Conservation (phyloP, 2,888 invertebrate species). For the Hypsopygia costalis region DNA sequence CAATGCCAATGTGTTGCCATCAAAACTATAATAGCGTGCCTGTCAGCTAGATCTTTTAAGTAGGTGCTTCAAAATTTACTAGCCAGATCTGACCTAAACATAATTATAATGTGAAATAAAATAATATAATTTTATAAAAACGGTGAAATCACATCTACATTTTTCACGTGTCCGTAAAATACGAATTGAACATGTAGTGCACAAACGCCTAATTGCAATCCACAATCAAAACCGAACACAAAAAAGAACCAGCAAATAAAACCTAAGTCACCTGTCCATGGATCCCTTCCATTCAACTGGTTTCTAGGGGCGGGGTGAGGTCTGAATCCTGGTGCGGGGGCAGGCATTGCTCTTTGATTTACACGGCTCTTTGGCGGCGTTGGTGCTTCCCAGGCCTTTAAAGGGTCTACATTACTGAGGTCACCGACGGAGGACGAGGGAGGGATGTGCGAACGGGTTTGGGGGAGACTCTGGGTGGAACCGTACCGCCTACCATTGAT, state of each 20-base stretch:
- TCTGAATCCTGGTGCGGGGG: conserved; percentile 46
- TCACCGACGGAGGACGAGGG: conserved; percentile 64
- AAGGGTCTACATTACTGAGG: conserved; percentile 55
- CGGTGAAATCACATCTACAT: too few species aligned
- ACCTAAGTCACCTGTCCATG: conserved; percentile 81
- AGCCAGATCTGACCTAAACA: too few species aligned
- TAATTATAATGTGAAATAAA: too few species aligned
- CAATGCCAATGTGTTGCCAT: too few species aligned
- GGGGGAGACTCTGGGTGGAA: conserved; percentile 71
- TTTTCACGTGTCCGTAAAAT: too few species aligned
- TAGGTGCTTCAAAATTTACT: too few species aligned
- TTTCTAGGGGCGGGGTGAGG: conserved; percentile 64
- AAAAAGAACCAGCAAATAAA: conserved; percentile 70
- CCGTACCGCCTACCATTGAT: conserved; percentile 83
- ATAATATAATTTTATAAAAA: too few species aligned
- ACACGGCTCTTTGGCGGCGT: conserved; percentile 21
- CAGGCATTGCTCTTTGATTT: conserved; percentile 20
- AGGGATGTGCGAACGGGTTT: conserved; percentile 51
- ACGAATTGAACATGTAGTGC: too few species aligned
- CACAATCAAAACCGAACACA: conserved; percentile 49
- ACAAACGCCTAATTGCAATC: conserved; percentile 27
- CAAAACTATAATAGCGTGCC: too few species aligned
- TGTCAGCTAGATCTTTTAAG: too few species aligned
- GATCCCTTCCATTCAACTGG: conserved; percentile 76
- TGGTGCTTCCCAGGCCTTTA: conserved; percentile 64